Conservation (phyloP, 2,888 invertebrate species). For the Keiferia lycopersicella region DNA sequence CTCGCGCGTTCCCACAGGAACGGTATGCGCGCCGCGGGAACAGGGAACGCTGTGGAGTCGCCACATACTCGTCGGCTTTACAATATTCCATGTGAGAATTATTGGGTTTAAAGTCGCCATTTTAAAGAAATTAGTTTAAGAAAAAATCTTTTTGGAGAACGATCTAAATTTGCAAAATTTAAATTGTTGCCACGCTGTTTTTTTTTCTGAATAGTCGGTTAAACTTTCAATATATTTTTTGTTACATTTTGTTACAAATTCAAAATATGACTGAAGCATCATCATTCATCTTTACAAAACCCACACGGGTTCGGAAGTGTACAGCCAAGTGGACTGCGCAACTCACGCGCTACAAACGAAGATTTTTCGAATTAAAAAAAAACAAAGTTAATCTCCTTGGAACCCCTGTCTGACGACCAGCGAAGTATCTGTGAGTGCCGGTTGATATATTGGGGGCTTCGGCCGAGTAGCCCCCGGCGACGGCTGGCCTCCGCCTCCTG, state of each 20-base stretch:
- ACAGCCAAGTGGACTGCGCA: too few relatives aligned
- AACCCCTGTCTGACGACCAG: slow-evolving; percentile 44
- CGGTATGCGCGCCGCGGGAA: slow-evolving; percentile 64
- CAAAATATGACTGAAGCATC: too few relatives aligned
- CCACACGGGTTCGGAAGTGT: too few relatives aligned
- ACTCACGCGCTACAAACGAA: neutral
- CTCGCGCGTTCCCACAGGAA: slow-evolving; percentile 79
- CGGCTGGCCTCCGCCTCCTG: slow-evolving; percentile 41
- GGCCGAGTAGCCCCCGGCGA: slow-evolving; percentile 71
- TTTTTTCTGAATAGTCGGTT: too few relatives aligned
- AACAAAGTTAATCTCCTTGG: slow-evolving; percentile 42
- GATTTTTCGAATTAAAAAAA: neutral
- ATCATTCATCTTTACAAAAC: too few relatives aligned
- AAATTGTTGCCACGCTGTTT: too few relatives aligned
- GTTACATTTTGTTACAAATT: too few relatives aligned
- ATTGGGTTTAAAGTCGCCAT: too few relatives aligned
- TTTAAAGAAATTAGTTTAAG: too few relatives aligned
- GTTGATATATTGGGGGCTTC: slow-evolving; percentile 77
- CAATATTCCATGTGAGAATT: neutral
- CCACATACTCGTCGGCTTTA: slow-evolving; percentile 23
- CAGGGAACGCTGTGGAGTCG: slow-evolving; percentile 47
- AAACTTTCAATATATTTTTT: too few relatives aligned
- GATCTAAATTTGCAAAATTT: too few relatives aligned
- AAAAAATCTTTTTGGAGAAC: too few relatives aligned
- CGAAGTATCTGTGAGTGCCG: slow-evolving; percentile 63